phyloP scores from a whole-genome alignment of 2,888 invertebrate species.

The Siphonodentalium dalli region DNA sequence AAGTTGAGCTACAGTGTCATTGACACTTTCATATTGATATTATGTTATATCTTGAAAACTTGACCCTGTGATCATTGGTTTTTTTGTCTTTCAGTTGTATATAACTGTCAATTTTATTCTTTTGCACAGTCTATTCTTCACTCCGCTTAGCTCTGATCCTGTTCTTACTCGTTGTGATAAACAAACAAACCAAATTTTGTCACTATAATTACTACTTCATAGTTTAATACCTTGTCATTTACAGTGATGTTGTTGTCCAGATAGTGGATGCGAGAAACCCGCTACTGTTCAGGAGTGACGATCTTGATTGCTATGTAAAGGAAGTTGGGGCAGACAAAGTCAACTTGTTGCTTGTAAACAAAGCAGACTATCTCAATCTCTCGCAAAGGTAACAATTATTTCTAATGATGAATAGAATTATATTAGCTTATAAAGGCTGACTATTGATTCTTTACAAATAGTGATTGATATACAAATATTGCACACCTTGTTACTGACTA shows the following conservation, averaged over 20 bases:
- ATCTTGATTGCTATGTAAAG: conserved; percentile 85
- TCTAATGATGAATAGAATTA: background rate
- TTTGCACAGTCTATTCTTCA: too few relatives aligned
- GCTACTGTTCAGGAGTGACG: conserved; percentile 87
- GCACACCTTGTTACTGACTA: too few relatives aligned
- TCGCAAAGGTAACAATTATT: conserved; percentile 72
- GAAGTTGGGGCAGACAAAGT: conserved; percentile 77
- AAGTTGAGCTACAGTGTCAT: too few relatives aligned
- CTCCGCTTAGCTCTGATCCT: too few relatives aligned
- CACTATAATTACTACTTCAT: background rate
- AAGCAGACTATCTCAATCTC: conserved; percentile 88
- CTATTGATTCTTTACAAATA: background rate
- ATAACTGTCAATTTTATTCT: too few relatives aligned
- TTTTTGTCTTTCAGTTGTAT: too few relatives aligned
- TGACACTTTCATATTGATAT: too few relatives aligned
- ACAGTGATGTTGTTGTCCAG: conserved; percentile 89
- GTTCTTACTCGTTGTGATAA: too few relatives aligned
- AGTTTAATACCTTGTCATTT: conserved; percentile 8
- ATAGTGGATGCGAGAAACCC: conserved; percentile 98
- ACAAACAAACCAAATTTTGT: background rate
- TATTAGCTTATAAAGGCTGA: background rate
- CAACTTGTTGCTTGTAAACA: conserved; percentile 89
- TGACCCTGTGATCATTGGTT: too few relatives aligned
- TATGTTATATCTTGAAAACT: too few relatives aligned
- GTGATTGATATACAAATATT: background rate